Base-by-base conservation (phyloP, 2,888 invertebrate species). In the Branchellion lobata region DNA sequence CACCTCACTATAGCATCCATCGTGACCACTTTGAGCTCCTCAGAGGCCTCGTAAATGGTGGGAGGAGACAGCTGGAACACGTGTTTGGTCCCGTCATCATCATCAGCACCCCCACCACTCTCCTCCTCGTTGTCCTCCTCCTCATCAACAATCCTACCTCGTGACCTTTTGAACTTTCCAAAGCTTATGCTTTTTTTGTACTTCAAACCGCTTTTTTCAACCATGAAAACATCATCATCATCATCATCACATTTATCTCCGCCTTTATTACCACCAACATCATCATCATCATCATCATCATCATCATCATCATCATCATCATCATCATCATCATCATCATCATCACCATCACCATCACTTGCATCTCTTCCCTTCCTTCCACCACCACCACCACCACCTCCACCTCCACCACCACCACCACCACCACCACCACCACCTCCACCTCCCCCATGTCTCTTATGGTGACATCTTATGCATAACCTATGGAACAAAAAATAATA, bases 1-100 rank as follows among this genome's bases (percentile, higher is more conserved):
- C 86, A 93, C 94, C 93, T 94, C 85, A 96, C 93, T 84, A 97
- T 93, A 34, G 96, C 93, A 88, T 97, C 96, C 21, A 96, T 93
- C 87, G 96, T 92, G 87, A 95, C 95, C 84, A 93, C 93, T 89
- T 94, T 94, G 90, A 94, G 93, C 88, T 96, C 95, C 21, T 92
- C 90, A 86, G 93, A 93, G 92, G 95, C 93, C 86, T 92, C 91
- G 92, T 95, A 94, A 80, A 95, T 93, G 81, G 92, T 92, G 69
- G 93, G 92, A 83, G 96, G 90, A 78, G 93, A 92, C 84, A 92
- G 91, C 89, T 97, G 96, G 71, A 93, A 93, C 84, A 96, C 92
- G 89, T 97, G 96, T 89, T 94, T 82, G 57, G 82, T 79, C 18
- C 83, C 85, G 0, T 73, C 79, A 27, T 72, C 29, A 11, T 51